These are phyloP conservation scores for Neodiprion lecontei DNA, from an alignment of 1,140 invertebrate species.

Conservation along the genomic window DNA sequence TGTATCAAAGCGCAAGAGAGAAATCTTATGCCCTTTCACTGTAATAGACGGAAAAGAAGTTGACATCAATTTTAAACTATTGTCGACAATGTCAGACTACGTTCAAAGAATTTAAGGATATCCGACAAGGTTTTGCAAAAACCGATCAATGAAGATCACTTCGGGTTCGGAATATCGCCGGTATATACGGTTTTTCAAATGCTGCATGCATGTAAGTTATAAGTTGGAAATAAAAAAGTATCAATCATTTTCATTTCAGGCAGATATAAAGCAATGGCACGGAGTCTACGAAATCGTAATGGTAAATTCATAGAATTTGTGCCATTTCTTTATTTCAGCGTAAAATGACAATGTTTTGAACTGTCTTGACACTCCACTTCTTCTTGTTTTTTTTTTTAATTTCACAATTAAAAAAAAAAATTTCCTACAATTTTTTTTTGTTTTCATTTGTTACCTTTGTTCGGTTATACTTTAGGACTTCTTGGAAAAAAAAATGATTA, in stretches of 20 bases:
- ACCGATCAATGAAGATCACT: background rate
- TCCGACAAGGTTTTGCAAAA: background rate
- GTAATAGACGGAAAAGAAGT: background rate
- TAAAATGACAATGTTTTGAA: too few relatives aligned
- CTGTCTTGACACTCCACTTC: too few relatives aligned
- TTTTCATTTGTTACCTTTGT: too few relatives aligned
- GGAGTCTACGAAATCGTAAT: too few relatives aligned
- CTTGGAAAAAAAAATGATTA: too few relatives aligned
- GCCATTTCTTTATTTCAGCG: too few relatives aligned
- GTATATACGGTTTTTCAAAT: background rate
- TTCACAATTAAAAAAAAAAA: too few relatives aligned
- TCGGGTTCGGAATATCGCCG: background rate
- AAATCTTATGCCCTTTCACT: background rate
- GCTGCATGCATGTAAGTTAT: background rate
- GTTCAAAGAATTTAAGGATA: slow-evolving; percentile 36
- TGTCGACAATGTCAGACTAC: slow-evolving; percentile 12
- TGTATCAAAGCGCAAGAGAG: slow-evolving; percentile 4
- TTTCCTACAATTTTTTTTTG: too few relatives aligned
- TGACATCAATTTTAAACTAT: background rate
- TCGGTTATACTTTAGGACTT: too few relatives aligned
- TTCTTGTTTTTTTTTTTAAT: too few relatives aligned
- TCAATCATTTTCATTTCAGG: background rate
- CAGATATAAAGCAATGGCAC: background rate
- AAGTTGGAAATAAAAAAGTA: background rate
- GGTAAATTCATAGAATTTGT: too few relatives aligned